Evolutionary conservation across 2,888 invertebrate genomes (phyloP).

Genomic region (Argyresthia goedartella): DNA sequence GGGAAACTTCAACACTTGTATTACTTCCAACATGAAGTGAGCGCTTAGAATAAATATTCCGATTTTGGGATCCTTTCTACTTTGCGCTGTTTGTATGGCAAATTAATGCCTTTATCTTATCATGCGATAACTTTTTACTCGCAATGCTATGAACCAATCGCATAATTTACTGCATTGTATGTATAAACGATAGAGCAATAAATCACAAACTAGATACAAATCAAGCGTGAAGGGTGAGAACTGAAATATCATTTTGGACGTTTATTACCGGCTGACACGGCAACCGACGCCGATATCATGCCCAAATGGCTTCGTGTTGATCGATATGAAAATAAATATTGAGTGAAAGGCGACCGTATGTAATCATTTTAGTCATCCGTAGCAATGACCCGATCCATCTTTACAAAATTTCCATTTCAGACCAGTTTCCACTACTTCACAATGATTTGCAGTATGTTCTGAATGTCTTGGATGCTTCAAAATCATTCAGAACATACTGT

Average conservation of each 20-base stretch:
- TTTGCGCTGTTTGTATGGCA: no score
- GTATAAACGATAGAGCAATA: background rate
- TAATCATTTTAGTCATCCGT: no score
- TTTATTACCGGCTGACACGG: slow-evolving; percentile 38
- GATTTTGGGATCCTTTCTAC: slow-evolving; percentile 16
- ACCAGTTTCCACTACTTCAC: no score
- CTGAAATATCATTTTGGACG: slow-evolving; percentile 31
- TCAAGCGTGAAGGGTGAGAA: slow-evolving; percentile 1
- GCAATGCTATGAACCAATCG: no score
- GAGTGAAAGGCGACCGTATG: no score
- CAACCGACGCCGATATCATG: slow-evolving; percentile 14
- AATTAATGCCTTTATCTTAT: no score
- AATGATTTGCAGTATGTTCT: no score
- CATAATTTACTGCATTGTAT: no score
- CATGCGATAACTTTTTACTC: background rate
- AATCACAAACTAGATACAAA: slow-evolving; percentile 2
- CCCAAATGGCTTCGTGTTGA: background rate
- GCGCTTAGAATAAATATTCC: slow-evolving; percentile 43
- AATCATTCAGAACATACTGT: no score
- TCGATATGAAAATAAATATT: background rate
- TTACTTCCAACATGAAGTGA: slow-evolving; percentile 59
- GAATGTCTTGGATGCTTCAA: no score
- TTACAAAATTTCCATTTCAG: no score
- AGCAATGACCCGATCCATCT: no score
- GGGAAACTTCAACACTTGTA: slow-evolving; percentile 57